Evolutionary conservation across 1,140 invertebrate genomes (phyloP).

Genomic region (Danaus melanippus): DNA sequence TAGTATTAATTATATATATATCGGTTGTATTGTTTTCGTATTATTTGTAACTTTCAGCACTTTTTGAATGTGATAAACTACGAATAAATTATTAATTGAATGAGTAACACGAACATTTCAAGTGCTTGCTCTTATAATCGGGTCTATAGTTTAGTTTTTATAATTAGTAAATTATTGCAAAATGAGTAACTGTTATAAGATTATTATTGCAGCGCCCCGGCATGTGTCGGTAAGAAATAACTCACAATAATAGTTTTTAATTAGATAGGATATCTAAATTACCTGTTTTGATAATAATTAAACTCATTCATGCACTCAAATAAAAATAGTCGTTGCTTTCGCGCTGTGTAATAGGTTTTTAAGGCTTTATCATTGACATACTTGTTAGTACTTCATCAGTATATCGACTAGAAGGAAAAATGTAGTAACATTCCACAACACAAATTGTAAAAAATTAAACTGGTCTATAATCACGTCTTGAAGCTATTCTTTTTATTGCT

Average conservation of each 20-base stretch:
- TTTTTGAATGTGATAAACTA: conserved; percentile 22
- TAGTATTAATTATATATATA: conserved; percentile 25
- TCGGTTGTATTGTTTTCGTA: conserved; percentile 16
- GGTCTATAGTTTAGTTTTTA: conserved; percentile 7
- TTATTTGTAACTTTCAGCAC: conserved; percentile 15
- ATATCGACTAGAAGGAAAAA: not conserved
- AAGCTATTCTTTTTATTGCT: not conserved
- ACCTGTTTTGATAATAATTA: too few species aligned
- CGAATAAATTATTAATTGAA: conserved; percentile 19
- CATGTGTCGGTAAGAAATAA: too few species aligned
- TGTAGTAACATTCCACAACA: conserved; percentile 19
- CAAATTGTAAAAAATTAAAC: not conserved
- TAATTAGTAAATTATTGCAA: conserved; percentile 8
- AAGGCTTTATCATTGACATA: too few species aligned
- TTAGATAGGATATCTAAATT: too few species aligned
- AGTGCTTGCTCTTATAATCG: conserved; percentile 13
- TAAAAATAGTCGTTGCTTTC: too few species aligned
- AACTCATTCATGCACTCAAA: too few species aligned
- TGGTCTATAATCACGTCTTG: not conserved
- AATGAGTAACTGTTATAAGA: too few species aligned
- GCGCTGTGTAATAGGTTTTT: too few species aligned
- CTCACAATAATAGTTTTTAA: too few species aligned
- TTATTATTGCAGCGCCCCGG: too few species aligned
- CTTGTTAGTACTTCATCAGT: too few species aligned
- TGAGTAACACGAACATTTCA: not conserved